phyloP scores from a whole-genome alignment of 2,113 vertebrate species.

The Hipposideros armiger region DNA sequence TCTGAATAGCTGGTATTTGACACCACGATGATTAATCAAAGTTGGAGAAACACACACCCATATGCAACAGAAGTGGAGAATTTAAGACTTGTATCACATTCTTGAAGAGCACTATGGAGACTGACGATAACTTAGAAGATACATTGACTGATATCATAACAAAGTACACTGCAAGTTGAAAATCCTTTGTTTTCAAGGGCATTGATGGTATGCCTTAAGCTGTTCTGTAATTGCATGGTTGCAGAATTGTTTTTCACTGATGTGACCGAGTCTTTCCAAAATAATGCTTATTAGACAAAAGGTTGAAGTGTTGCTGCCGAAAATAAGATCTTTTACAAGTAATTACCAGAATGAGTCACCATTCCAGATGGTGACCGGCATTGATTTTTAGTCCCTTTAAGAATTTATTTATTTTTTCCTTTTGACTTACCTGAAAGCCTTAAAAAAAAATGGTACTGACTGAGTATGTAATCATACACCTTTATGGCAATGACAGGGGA shows the following conservation, averaged over 20 bases:
- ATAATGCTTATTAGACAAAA: neutral
- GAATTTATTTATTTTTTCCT: neutral
- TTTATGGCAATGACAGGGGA: neutral
- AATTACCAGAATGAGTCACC: constrained; percentile 57
- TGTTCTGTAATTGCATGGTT: constrained; percentile 39
- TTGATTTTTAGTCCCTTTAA: constrained; percentile 45
- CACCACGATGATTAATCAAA: neutral
- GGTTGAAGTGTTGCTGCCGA: neutral
- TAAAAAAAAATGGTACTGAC: neutral
- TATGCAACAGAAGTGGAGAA: neutral
- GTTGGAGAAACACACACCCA: neutral
- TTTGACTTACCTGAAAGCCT: constrained; percentile 51
- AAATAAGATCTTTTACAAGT: constrained; percentile 38
- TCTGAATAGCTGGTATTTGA: neutral
- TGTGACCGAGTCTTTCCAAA: constrained; percentile 1
- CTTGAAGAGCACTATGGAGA: neutral
- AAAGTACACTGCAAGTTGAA: neutral
- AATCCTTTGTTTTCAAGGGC: constrained; percentile 11
- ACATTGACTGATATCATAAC: neutral
- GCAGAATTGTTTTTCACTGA: constrained; percentile 31
- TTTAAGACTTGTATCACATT: neutral
- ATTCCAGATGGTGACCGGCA: neutral
- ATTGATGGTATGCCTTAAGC: neutral
- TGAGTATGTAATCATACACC: neutral
- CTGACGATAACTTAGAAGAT: neutral